Base-by-base conservation (phyloP, 2,113 vertebrate genomes). In the Melanostigma gelatinosum region DNA sequence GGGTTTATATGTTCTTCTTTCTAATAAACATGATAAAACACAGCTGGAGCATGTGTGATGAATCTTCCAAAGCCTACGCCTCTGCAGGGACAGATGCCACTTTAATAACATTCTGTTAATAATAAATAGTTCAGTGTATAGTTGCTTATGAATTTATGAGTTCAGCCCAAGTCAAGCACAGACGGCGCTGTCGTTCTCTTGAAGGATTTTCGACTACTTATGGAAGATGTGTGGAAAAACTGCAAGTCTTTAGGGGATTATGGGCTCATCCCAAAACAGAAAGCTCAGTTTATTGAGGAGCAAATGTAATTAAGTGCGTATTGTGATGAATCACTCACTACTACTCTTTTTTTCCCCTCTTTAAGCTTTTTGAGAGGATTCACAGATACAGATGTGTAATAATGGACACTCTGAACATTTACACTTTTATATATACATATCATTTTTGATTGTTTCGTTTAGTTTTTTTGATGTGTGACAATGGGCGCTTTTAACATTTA, bases 241-340 rank as follows among this genome's bases (percentile, higher is more conserved):
- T 75, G 40, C 22, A 38, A 54, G 85, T 80, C 82, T 82, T 76
- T 20, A 55, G 75, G 72, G 82, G 85, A 91, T 88, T 92, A 89
- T 34, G 32, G 44, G 72, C 72, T 93, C 83, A 91, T 91, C 81
- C 80, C 40, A 81, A 90, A 90, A 87, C 84, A 89, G 87, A 91
- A 88, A 75, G 79, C 81, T 74, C 75, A 61, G 38, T 85, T 69
- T 83, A 74, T 86, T 79, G 87, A 82, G 60, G 73, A 13, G 73
- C 48, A 79, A 85, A 88, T 88, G 61, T 83, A 89, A 89, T 93
- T 88, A 87, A 24, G 60, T 72, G 77, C 60, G 38, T 63, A 85
- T 84, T 72, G 15, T 65, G 57, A 77, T 78, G 64, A 88, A 76
- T 83, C 85, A 73, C 54, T 82, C 58, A 62, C 62, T 60, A 34